Conservation (phyloP, 2,797 vertebrate genomes). For the Hydrocynus forskahlii region DNA sequence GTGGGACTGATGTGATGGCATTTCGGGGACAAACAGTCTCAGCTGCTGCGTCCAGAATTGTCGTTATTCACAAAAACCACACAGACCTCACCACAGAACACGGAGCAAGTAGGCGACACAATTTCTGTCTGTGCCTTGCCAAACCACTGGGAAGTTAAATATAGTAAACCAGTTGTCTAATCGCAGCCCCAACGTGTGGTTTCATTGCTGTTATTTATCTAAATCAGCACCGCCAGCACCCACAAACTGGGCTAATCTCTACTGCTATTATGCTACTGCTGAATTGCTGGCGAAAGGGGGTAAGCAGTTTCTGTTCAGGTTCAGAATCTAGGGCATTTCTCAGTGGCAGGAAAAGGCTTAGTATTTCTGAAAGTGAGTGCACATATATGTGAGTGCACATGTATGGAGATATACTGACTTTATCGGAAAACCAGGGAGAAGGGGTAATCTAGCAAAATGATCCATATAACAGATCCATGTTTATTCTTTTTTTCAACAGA, state of each 20-base stretch:
- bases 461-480: no score
- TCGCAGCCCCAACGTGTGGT: slow-evolving; percentile 62
- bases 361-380: neutral
- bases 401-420: neutral
- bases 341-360: neutral
- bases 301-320: neutral
- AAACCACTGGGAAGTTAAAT: slow-evolving; percentile 45
- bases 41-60: slow-evolving; percentile 25
- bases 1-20: slow-evolving; percentile 14
- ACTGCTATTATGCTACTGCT: slow-evolving; percentile 20
- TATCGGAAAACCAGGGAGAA: neutral
- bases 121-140: slow-evolving; percentile 24
- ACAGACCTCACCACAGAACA: slow-evolving; percentile 31
- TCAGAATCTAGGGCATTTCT: neutral
- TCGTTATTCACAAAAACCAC: slow-evolving; percentile 23
- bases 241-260: slow-evolving; percentile 60
- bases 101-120: slow-evolving; percentile 38
- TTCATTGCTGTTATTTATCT: slow-evolving; percentile 72
- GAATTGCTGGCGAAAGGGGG: neutral
- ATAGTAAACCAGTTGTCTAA: slow-evolving; percentile 49
- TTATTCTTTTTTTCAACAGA: neutral
- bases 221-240: slow-evolving; percentile 63
- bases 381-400: neutral
- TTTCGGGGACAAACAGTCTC: slow-evolving; percentile 12
- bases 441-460: neutral